A percentile compares a stretch with the other conserved stretches of the same genome.
Conservation (phyloP, 2,113 vertebrate species). For the Dicentrarchus labrax region DNA sequence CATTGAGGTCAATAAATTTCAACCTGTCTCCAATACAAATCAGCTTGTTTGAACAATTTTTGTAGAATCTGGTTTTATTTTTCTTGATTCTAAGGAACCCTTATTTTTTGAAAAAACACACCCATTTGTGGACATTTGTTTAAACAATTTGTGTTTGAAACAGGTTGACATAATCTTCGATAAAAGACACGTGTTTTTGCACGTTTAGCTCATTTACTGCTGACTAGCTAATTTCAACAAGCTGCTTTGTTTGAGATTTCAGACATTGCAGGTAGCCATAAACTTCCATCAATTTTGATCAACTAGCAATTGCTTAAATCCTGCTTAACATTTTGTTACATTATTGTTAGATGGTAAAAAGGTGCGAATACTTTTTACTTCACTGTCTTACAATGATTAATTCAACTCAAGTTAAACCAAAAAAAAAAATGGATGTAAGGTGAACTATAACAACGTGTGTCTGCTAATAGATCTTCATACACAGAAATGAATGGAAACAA, state of each 20-base stretch:
- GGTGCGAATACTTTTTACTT: neutral
- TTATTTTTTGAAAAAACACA: neutral
- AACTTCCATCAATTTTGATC: neutral
- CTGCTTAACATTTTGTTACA: neutral
- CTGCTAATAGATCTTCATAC: neutral
- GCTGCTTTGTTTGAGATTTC: neutral
- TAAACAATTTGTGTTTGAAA: neutral
- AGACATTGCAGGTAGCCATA: neutral
- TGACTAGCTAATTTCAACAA: neutral
- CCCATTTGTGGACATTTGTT: neutral
- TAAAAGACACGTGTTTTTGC: neutral
- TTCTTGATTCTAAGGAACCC: neutral
- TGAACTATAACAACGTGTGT: neutral
- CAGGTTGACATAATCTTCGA: neutral
- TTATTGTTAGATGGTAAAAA: neutral
- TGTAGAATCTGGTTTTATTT: constrained; percentile 7
- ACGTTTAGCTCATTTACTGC: neutral
- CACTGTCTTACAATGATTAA: neutral
- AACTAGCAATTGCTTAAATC: too few species aligned
- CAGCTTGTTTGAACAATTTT: neutral
- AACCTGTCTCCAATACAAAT: constrained; percentile 22
- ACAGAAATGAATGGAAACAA: neutral
- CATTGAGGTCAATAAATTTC: neutral
- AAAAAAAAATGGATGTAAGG: neutral
- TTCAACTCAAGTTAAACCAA: neutral